A percentile compares a stretch with the other conserved stretches of the same genome.
phyloP scores from a whole-genome alignment of 1,140 invertebrate genomes.

The Eriosoma lanigerum region DNA sequence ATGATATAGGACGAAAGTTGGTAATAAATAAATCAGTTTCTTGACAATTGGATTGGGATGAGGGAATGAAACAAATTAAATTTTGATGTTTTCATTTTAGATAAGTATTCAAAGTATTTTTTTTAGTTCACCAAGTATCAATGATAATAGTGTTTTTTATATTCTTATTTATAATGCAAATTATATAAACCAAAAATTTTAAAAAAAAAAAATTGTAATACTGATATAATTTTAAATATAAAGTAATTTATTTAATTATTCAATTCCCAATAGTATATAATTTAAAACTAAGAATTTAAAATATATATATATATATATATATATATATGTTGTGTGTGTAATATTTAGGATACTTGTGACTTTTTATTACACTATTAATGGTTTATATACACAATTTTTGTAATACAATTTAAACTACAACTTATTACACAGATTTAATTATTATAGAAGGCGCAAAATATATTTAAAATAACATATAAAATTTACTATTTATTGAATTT shows the following conservation, averaged over 20 bases:
- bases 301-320: too few species aligned
- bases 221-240: not conserved
- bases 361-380: not conserved
- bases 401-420: too few species aligned
- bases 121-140: constrained; percentile 18
- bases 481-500: too few species aligned
- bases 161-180: not conserved
- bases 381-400: not conserved
- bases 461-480: too few species aligned
- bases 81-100: constrained; percentile 34
- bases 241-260: not conserved
- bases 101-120: not conserved
- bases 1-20: not conserved
- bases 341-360: not conserved
- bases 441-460: too few species aligned
- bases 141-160: not conserved
- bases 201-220: not conserved
- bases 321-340: not conserved
- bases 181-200: not conserved
- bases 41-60: constrained; percentile 49
- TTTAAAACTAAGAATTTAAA: too few species aligned
- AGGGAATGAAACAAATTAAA: constrained; percentile 51
- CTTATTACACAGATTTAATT: too few species aligned
- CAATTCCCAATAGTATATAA: too few species aligned
- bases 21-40: constrained; percentile 41